A percentile compares a stretch with the other conserved stretches of the same genome.
These are phyloP conservation scores for Microcebus ravelobensis DNA, from an alignment of 2,113 vertebrate genomes.

Conservation along the genomic window DNA sequence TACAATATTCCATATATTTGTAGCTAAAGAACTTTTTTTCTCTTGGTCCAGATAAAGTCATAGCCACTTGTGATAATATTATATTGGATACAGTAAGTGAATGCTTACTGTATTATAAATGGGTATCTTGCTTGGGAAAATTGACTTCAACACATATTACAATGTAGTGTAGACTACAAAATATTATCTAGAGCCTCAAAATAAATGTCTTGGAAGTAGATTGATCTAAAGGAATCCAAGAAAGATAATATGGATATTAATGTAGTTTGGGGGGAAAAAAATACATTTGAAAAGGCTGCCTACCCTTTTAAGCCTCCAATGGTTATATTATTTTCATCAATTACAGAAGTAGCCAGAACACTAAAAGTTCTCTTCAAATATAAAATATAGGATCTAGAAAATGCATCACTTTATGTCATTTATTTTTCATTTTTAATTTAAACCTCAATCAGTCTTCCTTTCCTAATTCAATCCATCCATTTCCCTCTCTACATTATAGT, in stretches of 20 bases:
- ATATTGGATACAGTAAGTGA: background rate
- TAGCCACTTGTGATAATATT: background rate
- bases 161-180: background rate
- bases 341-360: constrained; percentile 45
- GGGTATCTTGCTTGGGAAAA: background rate
- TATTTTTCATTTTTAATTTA: constrained; percentile 76
- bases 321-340: constrained; percentile 47
- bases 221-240: constrained; percentile 1
- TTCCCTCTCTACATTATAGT: constrained; percentile 31
- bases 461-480: constrained; percentile 58
- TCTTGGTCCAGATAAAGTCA: constrained; percentile 7
- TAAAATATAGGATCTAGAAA: constrained; percentile 61
- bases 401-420: constrained; percentile 67
- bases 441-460: constrained; percentile 53
- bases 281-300: background rate
- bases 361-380: constrained; percentile 62
- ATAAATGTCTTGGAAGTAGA: constrained; percentile 22
- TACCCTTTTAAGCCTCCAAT: constrained; percentile 36
- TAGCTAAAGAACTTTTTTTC: background rate
- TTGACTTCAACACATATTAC: background rate
- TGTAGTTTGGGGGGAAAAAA: background rate
- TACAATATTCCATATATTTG: background rate
- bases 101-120: background rate
- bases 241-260: constrained; percentile 6
- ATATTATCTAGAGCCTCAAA: background rate